A percentile compares a stretch with the other conserved stretches of the same genome.
Conservation (phyloP, 2,888 invertebrate genomes). For the Eilema depressum region DNA sequence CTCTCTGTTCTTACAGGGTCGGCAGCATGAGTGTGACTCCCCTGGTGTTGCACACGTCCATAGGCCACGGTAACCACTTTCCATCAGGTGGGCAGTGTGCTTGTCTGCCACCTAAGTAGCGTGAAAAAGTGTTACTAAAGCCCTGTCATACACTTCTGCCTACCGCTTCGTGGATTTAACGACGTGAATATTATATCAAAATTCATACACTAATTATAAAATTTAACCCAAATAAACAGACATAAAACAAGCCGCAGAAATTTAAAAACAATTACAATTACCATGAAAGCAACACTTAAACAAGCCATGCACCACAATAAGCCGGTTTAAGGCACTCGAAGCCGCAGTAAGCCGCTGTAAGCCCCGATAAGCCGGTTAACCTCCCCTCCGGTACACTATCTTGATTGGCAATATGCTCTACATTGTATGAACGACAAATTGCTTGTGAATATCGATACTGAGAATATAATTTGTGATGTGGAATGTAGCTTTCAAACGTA, state of each 20-base stretch:
- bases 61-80: no score
- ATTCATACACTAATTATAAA: no score
- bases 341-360: conserved; percentile 33
- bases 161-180: no score
- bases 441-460: conserved; percentile 11
- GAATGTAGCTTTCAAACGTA: background rate
- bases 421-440: conserved; percentile 24
- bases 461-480: conserved; percentile 15
- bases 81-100: no score
- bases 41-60: no score
- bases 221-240: background rate
- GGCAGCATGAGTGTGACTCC: no score
- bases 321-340: conserved; percentile 29
- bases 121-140: no score
- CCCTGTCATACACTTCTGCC: no score
- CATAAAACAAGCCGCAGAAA: background rate
- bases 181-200: no score
- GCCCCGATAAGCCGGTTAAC: conserved; percentile 40
- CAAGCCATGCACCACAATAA: conserved; percentile 12
- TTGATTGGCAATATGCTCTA: conserved; percentile 28
- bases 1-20: no score
- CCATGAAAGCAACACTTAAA: conserved; percentile 20
- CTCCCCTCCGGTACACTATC: conserved; percentile 22
- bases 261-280: background rate
- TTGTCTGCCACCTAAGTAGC: no score